These are phyloP conservation scores for Epistrophella euchroma DNA, from an alignment of 2,888 invertebrate genomes.

Conservation along the genomic window DNA sequence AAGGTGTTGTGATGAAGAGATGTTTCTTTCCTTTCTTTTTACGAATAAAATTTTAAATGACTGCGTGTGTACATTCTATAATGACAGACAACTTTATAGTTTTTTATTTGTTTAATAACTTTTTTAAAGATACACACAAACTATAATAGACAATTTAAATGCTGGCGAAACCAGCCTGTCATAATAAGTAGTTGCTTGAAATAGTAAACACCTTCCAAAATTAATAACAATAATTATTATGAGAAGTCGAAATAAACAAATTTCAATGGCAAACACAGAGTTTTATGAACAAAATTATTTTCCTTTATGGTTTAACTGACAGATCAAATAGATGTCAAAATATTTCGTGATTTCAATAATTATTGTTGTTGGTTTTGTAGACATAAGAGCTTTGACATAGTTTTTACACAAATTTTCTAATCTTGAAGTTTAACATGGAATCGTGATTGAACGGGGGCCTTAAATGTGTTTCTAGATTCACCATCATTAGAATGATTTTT, in stretches of 20 bases:
- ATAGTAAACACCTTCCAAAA: background rate
- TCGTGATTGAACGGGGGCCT: background rate
- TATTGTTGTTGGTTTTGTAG: background rate
- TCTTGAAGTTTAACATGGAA: background rate
- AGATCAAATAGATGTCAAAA: constrained; percentile 17
- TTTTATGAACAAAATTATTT: background rate
- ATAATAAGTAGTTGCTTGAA: background rate
- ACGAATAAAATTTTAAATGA: constrained; percentile 13
- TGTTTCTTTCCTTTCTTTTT: background rate
- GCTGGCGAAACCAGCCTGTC: background rate
- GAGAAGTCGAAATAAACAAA: background rate
- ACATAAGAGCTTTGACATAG: constrained; percentile 1
- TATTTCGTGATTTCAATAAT: background rate
- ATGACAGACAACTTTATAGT: background rate
- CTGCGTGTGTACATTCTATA: constrained; percentile 20
- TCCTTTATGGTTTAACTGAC: background rate
- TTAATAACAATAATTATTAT: background rate
- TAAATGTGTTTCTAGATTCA: background rate
- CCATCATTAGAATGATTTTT: no score
- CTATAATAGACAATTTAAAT: constrained; percentile 14
- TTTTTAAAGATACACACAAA: background rate
- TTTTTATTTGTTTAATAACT: background rate
- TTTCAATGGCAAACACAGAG: background rate
- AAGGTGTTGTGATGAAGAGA: constrained; percentile 15
- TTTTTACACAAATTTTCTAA: background rate